Evolutionary conservation across 2,888 invertebrate genomes (phyloP).

Genomic region (Carabus problematicus): DNA sequence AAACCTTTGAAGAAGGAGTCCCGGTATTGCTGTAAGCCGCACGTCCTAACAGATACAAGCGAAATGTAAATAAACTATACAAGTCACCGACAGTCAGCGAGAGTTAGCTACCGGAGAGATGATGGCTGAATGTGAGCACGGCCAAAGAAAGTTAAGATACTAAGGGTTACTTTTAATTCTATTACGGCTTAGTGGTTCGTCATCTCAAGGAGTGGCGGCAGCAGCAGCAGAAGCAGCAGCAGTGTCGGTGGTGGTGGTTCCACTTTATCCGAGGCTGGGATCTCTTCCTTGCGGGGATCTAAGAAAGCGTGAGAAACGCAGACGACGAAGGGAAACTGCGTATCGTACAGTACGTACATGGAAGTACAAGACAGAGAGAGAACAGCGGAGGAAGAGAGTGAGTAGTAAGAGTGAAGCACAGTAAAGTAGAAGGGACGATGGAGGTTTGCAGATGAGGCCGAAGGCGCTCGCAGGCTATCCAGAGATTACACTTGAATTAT

Average conservation of each 20-base stretch:
- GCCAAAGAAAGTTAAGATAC: slow-evolving; percentile 46
- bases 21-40: slow-evolving; percentile 30
- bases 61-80: slow-evolving; percentile 38
- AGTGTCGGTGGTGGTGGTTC: slow-evolving; percentile 19
- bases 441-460: slow-evolving; percentile 55
- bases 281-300: slow-evolving; percentile 40
- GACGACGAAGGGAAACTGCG: background rate
- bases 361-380: background rate
- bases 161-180: slow-evolving; percentile 47
- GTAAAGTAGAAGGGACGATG: slow-evolving; percentile 29
- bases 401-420: background rate
- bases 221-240: no score
- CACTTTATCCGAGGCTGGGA: slow-evolving; percentile 34
- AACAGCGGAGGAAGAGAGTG: background rate
- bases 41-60: slow-evolving; percentile 15
- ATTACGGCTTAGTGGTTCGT: slow-evolving; percentile 45
- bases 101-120: background rate
- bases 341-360: background rate
- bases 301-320: slow-evolving; percentile 38
- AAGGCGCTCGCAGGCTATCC: slow-evolving; percentile 57
- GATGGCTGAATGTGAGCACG: slow-evolving; percentile 17
- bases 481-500: slow-evolving; percentile 70
- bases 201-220: slow-evolving; percentile 25
- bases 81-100: background rate
- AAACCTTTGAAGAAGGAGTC: slow-evolving; percentile 33